Evolutionary conservation across 2,113 vertebrate genomes (phyloP).

Genomic region (Pseudorhombus dupliciocellatus): DNA sequence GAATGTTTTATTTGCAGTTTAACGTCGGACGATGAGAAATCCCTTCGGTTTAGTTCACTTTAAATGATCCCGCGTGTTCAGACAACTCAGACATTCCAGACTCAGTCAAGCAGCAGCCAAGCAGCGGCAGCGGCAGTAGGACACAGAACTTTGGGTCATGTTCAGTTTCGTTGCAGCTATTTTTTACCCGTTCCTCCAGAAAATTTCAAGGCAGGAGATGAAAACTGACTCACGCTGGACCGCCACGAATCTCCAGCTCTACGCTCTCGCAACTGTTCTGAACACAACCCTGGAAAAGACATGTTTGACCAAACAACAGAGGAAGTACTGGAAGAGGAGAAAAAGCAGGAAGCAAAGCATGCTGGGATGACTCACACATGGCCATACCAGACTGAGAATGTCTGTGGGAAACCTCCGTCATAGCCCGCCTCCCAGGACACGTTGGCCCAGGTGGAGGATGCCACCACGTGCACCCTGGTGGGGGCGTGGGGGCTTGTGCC

Average conservation of each 20-base stretch:
- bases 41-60: neutral
- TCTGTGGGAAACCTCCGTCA: constrained; percentile 97
- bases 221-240: constrained; percentile 59
- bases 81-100: constrained; percentile 21
- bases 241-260: constrained; percentile 57
- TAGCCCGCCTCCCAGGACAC: constrained; percentile 96
- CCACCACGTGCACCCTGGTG: constrained; percentile 85
- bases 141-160: constrained; percentile 54
- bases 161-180: constrained; percentile 62
- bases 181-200: constrained; percentile 3
- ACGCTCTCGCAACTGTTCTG: constrained; percentile 65
- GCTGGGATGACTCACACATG: constrained; percentile 99
- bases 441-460: constrained; percentile 94
- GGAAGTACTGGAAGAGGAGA: constrained; percentile 47
- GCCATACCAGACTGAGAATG: constrained; percentile 99
- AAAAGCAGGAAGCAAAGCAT: constrained; percentile 98
- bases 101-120: constrained; percentile 43
- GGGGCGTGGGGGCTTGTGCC: constrained; percentile 98
- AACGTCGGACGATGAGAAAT: neutral
- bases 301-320: constrained; percentile 58
- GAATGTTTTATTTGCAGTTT: neutral
- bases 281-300: constrained; percentile 69
- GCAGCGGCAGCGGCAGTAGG: constrained; percentile 46
- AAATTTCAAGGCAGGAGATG: constrained; percentile 47
- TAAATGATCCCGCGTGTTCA: neutral